Base-by-base conservation (phyloP, 2,888 invertebrate genomes). In the Isoperla grammatica region DNA sequence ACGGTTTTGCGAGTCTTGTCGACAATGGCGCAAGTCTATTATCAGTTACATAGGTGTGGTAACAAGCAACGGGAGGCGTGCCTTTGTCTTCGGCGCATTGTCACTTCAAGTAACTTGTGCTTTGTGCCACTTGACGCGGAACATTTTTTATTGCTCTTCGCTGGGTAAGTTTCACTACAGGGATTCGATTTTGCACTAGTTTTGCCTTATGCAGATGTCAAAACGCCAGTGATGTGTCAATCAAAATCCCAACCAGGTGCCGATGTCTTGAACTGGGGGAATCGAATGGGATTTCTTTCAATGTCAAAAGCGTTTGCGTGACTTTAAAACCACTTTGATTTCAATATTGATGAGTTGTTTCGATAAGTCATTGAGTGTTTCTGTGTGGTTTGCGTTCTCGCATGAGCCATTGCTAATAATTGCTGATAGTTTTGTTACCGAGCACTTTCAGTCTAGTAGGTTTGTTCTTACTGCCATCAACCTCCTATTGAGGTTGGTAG, bases 201-300 rank as follows among this genome's bases (percentile, higher is more conserved):
- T 23, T 37, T 39, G 37, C 22, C 37, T 53, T 53, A 53, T 53
- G 53, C 53, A 53, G 37, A 53, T 53, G 53, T 53, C 53, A 39
- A 17, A 39, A 4, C 17, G 53, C 46, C 56, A 60, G 56, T 60
- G 60, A 60, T 13, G 42, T 56, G 60, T 60, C 60, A 60, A 56
- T 60, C 60, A 60, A 12, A 29, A 42, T 19, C 19, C 56, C 40
- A 60, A 49, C 60, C 60, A 60, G 60, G 60, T 60, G 60, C 17
- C 49, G 56, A 60, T 11, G n/a, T 19, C 20, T 46, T 8, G 20
- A 20, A 9, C 13, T 46, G 20, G 46, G 46, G 46, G 46, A 46
- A 17, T 22, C n/a, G 3, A 46, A 12, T 19, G 9, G 8, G 46
- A 29, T 8, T 29, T 29, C 29, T 29, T 29, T 29, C 29, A 29